Base-by-base conservation (phyloP, 2,797 vertebrate genomes). In the Premnoplex brunnescens region DNA sequence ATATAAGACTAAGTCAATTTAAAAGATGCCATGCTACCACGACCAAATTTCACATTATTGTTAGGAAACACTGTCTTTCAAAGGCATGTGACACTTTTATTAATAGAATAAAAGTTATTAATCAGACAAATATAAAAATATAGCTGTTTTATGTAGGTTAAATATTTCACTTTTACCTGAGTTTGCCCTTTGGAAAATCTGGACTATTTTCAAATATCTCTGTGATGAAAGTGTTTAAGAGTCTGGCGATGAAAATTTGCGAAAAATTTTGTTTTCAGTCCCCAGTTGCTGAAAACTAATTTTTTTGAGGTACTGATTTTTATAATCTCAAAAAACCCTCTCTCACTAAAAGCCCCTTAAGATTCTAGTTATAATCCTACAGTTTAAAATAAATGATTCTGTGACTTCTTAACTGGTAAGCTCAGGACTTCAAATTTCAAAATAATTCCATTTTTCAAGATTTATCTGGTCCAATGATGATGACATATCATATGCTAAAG, bases 301-400 rank as follows among this genome's bases (percentile, higher is more conserved):
- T 18, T 6, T 54, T 89, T 92, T 71, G 5, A n/a, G 9, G 20
- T 36, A 32, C 12, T 5, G 18, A 2, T 24, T 5, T 64, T 64
- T 39, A 32, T 41, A n/a, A 69, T 7, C 3, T 41, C 1, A 64
- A 55, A 77, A 74, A 60, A 2, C 0, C 0, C 2, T 44, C 3
- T 5, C 6, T 17, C 11, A 43, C 2, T 21, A 64, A 52, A 37
- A 27, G 2, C 1, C 12, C 6, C 8, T 46, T 44, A 59, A 6
- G 9, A 82, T 82, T 82, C 28, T 43, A 52, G 7, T 26, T 55
- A 19, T 20, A 89, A 69, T 51, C 46, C 13, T 51, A 37, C 37
- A 9, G 10, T 55, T 85, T n/a, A 43, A 62, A 74, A 44, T 10
- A 72, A 76, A 36, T 54, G 14, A 72, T 39, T 19, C 49, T 37